Evolutionary conservation across 2,888 invertebrate genomes (phyloP), one percentile per base, ranked within the genome.

Genomic region (Nemoura dubitans): DNA sequence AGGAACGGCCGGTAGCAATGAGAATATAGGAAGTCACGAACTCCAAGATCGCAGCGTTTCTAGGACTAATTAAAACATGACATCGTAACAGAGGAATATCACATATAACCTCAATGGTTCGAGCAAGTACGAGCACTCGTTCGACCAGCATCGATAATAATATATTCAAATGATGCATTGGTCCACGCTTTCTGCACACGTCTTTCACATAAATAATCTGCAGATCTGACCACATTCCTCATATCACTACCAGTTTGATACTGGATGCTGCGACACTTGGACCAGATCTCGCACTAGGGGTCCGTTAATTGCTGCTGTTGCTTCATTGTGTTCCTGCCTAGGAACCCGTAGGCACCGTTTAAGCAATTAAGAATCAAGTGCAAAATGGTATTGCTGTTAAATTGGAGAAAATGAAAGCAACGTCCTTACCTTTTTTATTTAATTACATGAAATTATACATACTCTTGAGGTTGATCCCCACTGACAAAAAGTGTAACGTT

Each of bases 141-240:
- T 59, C 2, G 2, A 59, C 14, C 59, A 59, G 2, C 14, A 21
- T 59, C 59, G 59, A 59, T 59, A 21, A 10, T 59, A 59, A 59
- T 59, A 59, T 59, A 59, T 59, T 16, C 59, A 59, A 59, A 21
- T 59, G 59, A 59, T 59, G 59, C 59, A 59, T 59, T 59, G 59
- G 59, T 59, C 59, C 59, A 59, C 59, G 59, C 59, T 59, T 21
- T 59, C 59, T 59, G 59, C 59, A 59, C 59, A 59, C 59, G 59
- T 16, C 59, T 59, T 59, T 59, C 59, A 21, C 59, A 59, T 59
- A 59, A 59, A 59, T 59, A 59, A 59, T 59, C 59, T 59, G 2
- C 59, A 59, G 59, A 59, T 59, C 59, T 59, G 59, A 59, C 59
- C 59, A 59, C 59, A 59, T 59, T 59, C 59, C 59, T 59, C 59